Evolutionary conservation across 2,113 vertebrate species (phyloP).

Genomic region (Xenopus laevis): DNA sequence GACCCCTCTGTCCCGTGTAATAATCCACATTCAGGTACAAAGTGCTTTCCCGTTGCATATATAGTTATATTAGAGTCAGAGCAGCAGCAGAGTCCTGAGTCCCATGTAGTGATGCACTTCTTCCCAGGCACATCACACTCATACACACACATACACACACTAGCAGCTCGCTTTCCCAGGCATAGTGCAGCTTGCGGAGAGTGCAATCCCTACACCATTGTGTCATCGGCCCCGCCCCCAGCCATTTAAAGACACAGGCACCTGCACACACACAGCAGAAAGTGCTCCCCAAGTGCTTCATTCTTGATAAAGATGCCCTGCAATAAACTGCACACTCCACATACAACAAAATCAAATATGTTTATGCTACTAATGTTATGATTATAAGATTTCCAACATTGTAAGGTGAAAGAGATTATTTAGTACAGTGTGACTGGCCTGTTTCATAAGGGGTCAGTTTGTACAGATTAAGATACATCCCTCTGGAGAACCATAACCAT

Average conservation of each 20-base stretch:
- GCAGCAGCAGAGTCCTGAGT: not conserved
- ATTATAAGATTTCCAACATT: too few relatives aligned
- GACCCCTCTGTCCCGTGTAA: not conserved
- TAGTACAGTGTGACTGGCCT: too few relatives aligned
- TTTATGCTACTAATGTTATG: not conserved
- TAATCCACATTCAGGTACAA: not conserved
- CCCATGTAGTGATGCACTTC: not conserved
- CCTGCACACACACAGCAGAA: constrained; percentile 14
- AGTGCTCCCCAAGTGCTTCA: not conserved
- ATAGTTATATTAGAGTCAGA: too few relatives aligned
- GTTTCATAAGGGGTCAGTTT: not conserved
- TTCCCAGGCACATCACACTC: not conserved
- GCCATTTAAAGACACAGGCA: constrained; percentile 38
- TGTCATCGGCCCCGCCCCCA: constrained; percentile 29
- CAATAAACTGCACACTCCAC: not conserved
- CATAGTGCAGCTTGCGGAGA: not conserved
- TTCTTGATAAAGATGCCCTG: not conserved
- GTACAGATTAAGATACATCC: too few relatives aligned
- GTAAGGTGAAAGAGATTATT: too few relatives aligned
- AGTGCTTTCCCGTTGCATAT: not conserved
- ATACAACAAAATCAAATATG: not conserved
- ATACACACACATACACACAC: not conserved
- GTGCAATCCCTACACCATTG: constrained; percentile 26
- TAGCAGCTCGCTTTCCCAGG: not conserved
- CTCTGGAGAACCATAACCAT: too few relatives aligned